phyloP scores from a whole-genome alignment of 1,140 invertebrate genomes.

The Trachelipus rathkii region DNA sequence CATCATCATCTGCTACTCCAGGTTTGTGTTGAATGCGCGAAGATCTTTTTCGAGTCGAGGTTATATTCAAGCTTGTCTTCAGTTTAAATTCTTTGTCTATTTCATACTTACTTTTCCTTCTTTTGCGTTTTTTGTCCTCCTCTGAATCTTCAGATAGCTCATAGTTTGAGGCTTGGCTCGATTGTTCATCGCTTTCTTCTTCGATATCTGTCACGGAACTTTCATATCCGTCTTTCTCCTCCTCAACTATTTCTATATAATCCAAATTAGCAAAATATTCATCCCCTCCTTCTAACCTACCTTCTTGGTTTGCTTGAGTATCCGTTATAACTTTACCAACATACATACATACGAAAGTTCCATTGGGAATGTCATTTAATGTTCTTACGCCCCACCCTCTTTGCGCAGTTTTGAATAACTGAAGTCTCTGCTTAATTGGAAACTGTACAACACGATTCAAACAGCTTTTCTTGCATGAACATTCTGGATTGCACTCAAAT shows the following conservation, averaged over 20 bases:
- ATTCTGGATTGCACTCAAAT: constrained; percentile 88
- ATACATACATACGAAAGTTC: constrained; percentile 92
- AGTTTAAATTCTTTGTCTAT: background rate
- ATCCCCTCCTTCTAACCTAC: constrained; percentile 65
- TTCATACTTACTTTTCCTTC: background rate
- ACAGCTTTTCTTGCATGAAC: constrained; percentile 75
- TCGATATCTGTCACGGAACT: constrained; percentile 58
- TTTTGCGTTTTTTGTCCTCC: background rate
- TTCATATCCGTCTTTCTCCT: constrained; percentile 81
- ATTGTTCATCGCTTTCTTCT: background rate
- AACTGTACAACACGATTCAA: constrained; percentile 83
- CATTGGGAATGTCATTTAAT: constrained; percentile 87
- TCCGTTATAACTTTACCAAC: constrained; percentile 88
- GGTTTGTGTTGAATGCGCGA: background rate
- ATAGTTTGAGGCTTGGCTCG: background rate
- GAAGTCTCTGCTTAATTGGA: constrained; percentile 72
- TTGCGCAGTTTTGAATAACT: constrained; percentile 77
- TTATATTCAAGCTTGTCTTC: background rate
- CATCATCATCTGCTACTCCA: background rate
- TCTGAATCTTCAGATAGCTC: background rate
- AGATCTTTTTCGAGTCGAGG: background rate
- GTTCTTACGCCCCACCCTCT: constrained; percentile 94
- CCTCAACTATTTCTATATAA: constrained; percentile 89
- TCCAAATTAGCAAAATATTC: constrained; percentile 95
- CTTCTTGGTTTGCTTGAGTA: constrained; percentile 68